These are phyloP conservation scores for Axis porcinus DNA, from an alignment of 2,113 vertebrate species.

Conservation along the genomic window DNA sequence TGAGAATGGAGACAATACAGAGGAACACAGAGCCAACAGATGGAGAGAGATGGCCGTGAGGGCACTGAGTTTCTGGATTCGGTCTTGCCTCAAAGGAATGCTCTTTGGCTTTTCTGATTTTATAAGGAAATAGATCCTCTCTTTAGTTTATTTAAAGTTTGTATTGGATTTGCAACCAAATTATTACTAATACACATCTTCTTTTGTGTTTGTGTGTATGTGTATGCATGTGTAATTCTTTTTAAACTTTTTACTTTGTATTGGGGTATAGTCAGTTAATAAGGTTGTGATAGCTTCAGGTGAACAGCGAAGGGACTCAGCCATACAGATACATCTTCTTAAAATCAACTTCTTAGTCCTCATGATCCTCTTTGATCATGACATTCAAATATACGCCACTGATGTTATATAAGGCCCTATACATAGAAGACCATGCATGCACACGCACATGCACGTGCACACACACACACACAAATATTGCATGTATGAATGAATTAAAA, in stretches of 20 bases:
- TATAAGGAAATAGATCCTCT: background rate
- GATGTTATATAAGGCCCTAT: background rate
- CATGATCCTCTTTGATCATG: background rate
- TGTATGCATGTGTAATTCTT: background rate
- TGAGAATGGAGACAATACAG: background rate
- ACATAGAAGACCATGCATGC: background rate
- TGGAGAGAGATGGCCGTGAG: background rate
- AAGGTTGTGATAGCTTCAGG: no score
- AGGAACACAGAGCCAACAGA: background rate
- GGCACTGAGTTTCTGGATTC: background rate
- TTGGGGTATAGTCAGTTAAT: background rate
- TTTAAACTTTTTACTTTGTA: background rate
- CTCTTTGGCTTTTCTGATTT: background rate
- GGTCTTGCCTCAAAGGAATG: background rate
- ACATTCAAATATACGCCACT: background rate
- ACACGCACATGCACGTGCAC: accelerated
- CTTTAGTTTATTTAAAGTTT: constrained; percentile 33
- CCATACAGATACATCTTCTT: background rate
- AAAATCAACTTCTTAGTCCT: background rate
- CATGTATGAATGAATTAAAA: background rate
- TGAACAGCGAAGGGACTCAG: background rate
- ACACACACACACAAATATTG: background rate
- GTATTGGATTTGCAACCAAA: background rate
- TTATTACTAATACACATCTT: background rate
- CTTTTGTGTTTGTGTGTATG: background rate